Base-by-base conservation (phyloP, 1,140 invertebrate species). In the Eumaeus atala region DNA sequence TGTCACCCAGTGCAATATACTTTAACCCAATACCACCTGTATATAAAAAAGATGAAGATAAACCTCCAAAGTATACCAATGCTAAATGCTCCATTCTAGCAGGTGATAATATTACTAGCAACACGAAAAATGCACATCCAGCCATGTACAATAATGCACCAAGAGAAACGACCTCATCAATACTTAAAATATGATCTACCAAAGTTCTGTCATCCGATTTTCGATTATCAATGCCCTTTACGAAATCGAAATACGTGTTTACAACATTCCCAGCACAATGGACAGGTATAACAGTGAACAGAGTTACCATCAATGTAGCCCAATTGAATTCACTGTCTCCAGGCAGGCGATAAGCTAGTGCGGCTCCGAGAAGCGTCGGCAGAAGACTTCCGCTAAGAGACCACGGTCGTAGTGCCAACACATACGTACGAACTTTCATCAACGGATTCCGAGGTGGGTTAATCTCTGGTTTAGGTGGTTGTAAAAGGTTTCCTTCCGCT, bases 261-360 rank as follows among this genome's bases (percentile, higher is more conserved):
- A 98, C 96, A n/a, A 98, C 92, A 87, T 98, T 98, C 36, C 96
- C 97, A 53, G 97, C 97, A 48, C 95, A 96, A 80, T 98, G 97
- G 2, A 98, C 96, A 11, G 94, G 96, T 49, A 97, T 88, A 7
- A 97, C 92, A 1, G 95, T 97, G 44, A 95, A 91, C 17, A 95
- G 86, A 0, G 96, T 97, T 0, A 96, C 85, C 8, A 97, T 66
- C 54, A 97, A 90, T 3, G 93, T 93, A 38, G 93, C 74, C 78
- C 94, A 89, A 71, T 92, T 95, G 72, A 97, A 96, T 47, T 93
- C 90, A 38, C 88, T 90, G 1, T 91, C 72, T 67, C 91, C 89
- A 18, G 91, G 90, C 37, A 92, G 86, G 72, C 96, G 95, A 81
- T 95, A 95, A 0, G 96, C 96, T 21, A 98, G 82, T 0, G 93